A percentile compares a stretch with the other conserved stretches of the same genome.
These are phyloP conservation scores for Brenthis ino DNA, from an alignment of 2,888 invertebrate genomes.

Conservation along the genomic window DNA sequence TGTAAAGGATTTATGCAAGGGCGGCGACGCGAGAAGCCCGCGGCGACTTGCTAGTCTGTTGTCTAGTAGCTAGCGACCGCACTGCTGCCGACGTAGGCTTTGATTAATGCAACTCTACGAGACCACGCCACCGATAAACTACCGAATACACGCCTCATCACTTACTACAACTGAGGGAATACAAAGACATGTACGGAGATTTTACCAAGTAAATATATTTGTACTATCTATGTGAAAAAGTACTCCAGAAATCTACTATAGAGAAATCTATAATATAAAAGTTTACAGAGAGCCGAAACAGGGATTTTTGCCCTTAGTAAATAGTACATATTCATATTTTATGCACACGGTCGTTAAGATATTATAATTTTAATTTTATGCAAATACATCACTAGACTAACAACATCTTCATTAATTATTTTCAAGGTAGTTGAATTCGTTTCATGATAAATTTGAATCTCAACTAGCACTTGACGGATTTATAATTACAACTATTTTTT, in stretches of 20 bases:
- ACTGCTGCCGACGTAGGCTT: slow-evolving; percentile 32
- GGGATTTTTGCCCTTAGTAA: no score
- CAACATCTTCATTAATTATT: slow-evolving; percentile 11
- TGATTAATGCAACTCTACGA: slow-evolving; percentile 31
- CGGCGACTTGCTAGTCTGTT: slow-evolving; percentile 24
- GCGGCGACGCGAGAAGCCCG: slow-evolving; percentile 36
- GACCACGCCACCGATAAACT: slow-evolving; percentile 24
- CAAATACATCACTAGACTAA: slow-evolving; percentile 5
- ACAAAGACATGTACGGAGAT: not conserved
- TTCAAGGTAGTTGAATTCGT: slow-evolving; percentile 18
- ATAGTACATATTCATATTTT: not conserved
- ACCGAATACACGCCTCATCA: slow-evolving; percentile 18
- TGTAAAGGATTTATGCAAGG: slow-evolving; percentile 39
- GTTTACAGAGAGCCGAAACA: no score
- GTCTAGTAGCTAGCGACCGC: slow-evolving; percentile 25
- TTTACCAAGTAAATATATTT: not conserved
- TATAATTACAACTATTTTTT: slow-evolving; percentile 12
- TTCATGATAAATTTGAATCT: slow-evolving; percentile 21
- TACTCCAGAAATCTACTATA: no score
- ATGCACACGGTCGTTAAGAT: not conserved
- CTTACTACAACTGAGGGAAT: slow-evolving; percentile 2
- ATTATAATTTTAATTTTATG: slow-evolving; percentile 4
- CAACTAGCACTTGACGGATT: slow-evolving; percentile 15
- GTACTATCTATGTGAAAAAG: no score
- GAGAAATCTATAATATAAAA: no score